Evolutionary conservation across 2,888 invertebrate species (phyloP).

Genomic region (Gymnoscelis rufifasciata): DNA sequence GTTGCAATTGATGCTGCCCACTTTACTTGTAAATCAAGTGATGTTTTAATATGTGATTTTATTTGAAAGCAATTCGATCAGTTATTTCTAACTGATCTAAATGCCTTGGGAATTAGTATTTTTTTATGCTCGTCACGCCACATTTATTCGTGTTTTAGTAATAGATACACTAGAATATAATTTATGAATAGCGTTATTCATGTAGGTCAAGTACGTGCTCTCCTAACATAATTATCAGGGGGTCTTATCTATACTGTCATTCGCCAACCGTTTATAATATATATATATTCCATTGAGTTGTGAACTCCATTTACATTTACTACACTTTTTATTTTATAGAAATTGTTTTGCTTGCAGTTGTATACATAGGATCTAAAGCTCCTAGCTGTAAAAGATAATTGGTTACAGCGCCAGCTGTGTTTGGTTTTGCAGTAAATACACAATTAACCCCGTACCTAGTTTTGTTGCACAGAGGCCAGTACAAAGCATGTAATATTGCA

Average conservation of each 20-base stretch:
- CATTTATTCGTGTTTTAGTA: neutral
- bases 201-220: conserved; percentile 7
- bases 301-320: too few species aligned
- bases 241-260: neutral
- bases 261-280: conserved; percentile 1
- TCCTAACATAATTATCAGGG: conserved; percentile 4
- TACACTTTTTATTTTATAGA: too few species aligned
- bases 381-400: conserved; percentile 9
- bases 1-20: too few species aligned
- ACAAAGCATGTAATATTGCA: conserved; percentile 54
- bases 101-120: neutral
- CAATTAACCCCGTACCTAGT: conserved; percentile 21
- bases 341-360: too few species aligned
- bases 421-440: conserved; percentile 28
- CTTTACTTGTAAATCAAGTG: too few species aligned
- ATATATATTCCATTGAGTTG: neutral
- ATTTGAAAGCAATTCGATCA: too few species aligned
- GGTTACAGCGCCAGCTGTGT: conserved; percentile 19
- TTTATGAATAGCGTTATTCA: conserved; percentile 2
- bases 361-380: neutral
- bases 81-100: neutral
- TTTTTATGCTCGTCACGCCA: conserved; percentile 1
- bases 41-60: too few species aligned
- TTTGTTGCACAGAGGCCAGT: conserved; percentile 29
- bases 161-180: conserved; percentile 2